These are phyloP conservation scores for Malurus cyaneus DNA, from an alignment of 2,113 vertebrate species.

Conservation along the genomic window DNA sequence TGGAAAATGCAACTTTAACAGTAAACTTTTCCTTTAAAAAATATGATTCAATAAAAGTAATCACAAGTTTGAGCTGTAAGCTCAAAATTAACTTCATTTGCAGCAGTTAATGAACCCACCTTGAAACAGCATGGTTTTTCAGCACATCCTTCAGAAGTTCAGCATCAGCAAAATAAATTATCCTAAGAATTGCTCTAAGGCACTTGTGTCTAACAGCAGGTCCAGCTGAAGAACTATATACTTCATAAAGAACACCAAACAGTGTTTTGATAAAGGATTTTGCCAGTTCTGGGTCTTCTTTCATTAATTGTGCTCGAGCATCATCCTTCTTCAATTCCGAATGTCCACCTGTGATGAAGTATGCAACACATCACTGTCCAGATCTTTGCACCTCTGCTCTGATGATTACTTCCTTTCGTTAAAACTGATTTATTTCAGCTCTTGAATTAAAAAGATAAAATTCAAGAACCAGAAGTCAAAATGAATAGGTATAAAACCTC, in stretches of 20 bases:
- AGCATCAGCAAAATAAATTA: slow-evolving; percentile 99
- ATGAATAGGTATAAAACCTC: neutral
- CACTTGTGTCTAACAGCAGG: slow-evolving; percentile 99
- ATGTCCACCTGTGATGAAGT: slow-evolving; percentile 82
- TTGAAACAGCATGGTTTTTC: slow-evolving; percentile 98
- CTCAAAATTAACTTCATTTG: neutral
- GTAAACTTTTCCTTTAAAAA: neutral
- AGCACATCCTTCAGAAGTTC: slow-evolving; percentile 98
- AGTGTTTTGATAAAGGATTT: slow-evolving; percentile 99
- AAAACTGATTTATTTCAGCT: neutral
- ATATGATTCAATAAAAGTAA: neutral
- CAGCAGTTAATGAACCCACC: slow-evolving; percentile 69
- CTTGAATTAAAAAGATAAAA: neutral
- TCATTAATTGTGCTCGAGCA: slow-evolving; percentile 97
- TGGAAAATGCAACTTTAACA: neutral
- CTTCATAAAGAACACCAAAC: slow-evolving; percentile 99
- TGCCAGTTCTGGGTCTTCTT: slow-evolving; percentile 96
- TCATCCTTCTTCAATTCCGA: slow-evolving; percentile 94
- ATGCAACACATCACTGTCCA: neutral
- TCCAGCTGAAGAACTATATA: slow-evolving; percentile 98
- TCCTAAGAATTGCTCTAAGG: slow-evolving; percentile 99
- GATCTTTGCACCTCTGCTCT: neutral
- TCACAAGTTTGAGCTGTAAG: neutral
- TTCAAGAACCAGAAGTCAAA: neutral
- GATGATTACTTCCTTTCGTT: neutral